Base-by-base conservation (phyloP, 2,797 vertebrate species). In the Eulemur albifrons region DNA sequence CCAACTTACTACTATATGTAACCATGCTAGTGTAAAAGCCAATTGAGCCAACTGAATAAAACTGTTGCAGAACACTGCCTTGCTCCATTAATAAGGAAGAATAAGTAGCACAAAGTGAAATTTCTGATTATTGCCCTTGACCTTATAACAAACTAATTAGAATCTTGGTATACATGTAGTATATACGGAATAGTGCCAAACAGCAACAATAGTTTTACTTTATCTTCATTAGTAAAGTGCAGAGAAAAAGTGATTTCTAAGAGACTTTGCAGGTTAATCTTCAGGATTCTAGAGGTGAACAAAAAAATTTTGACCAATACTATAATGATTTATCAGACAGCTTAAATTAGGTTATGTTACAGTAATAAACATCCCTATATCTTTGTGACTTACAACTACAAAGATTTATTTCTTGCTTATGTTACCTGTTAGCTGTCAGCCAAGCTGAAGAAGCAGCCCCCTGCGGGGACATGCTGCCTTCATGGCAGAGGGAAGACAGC, bases 1-100 rank as follows among this genome's bases (percentile, higher is more conserved):
- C 15, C 38, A 65, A 93, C 18, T 17, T 82, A 88, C 45, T 50
- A 50, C 70, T 90, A 96, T 45, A 96, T 88, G 81, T 72, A 72
- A 90, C 32, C 59, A 63, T 59, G 30, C 69, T 85, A 73, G 12
- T 38, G 10, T 45, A 77, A 90, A 95, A 88, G 35, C 7, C 38
- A 76, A 48, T 59, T 59, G 57, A 59, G 57, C 25, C 25, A 27
- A 59, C 0, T 25, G 50, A 90, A 70, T 50, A 80, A 70, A 72
- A 77, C 35, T 69, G 4, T 32, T 61, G 20, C 2, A 94, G 70
- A 90, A 81, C 27, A 90, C 18, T 59, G 6, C 14, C 54, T 73
- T 76, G 27, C 2, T 69, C 61, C 11, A 63, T 21, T 61, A 75
- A 43, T 54, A 48, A 65, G 40, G 32, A 82, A 18, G 20, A 92